Base-by-base conservation (phyloP, 2,888 invertebrate genomes). In the Nesidiocoris tenuis region DNA sequence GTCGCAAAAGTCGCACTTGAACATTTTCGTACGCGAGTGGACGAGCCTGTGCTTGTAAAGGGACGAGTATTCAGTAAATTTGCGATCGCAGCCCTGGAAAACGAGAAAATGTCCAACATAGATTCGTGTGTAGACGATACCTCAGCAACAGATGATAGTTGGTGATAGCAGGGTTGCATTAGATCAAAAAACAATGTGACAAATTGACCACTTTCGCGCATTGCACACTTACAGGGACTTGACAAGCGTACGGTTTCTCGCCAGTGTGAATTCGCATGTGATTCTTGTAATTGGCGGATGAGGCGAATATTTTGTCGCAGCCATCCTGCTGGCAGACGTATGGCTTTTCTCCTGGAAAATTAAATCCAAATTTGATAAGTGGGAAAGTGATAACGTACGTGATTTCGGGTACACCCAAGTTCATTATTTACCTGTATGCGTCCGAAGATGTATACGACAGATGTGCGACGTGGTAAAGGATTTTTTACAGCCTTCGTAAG, bases 401-500 rank as follows among this genome's bases (percentile, higher is more conserved):
- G 54, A 12, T 12, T 54, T 54, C 54, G 54, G 54, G n/a, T n/a
- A n/a, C n/a, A n/a, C n/a, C n/a, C n/a, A n/a, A n/a, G n/a, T n/a
- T n/a, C n/a, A n/a, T n/a, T 23, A 90, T 17, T n/a, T 61, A 61
- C 72, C 72, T 0, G 90, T 90, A 81, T 90, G 90, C 0, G 89
- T 89, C 61, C 90, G 83, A 56, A 89, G 86, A 81, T 90, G 90
- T 64, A 87, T 86, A 84, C 90, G 90, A 23, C 89, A 84, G 74
- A 90, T 90, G 82, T 90, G 90, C 21, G 89, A 89, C 0, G 90
- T 90, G 0, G 90, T 89, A 81, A 90, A 90, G 0, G 89, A 87
- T 79, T 87, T 85, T 25, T 86, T 87, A 82, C 90, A 90, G 18
- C 88, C 88, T 61, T 79, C 78, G 3, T 81, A 77, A 19, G 81